phyloP scores from a whole-genome alignment of 2,888 invertebrate genomes.

The Meliscaeva auricollis region DNA sequence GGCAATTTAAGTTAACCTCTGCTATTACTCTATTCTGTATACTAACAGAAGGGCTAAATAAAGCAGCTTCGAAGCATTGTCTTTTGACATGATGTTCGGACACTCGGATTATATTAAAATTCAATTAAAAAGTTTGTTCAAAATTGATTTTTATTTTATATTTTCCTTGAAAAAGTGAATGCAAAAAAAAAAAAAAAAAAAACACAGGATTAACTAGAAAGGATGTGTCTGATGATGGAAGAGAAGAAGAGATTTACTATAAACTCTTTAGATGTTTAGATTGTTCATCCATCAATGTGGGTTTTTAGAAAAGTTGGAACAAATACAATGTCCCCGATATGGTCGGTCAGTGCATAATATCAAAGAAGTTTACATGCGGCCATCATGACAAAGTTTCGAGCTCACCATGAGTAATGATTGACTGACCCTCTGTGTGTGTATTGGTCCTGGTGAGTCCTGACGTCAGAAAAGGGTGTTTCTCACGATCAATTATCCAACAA shows the following conservation, averaged over 20 bases:
- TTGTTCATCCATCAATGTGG: slow-evolving; percentile 33
- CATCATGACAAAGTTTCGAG: slow-evolving; percentile 35
- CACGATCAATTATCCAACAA: slow-evolving; percentile 64
- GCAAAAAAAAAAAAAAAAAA: background rate
- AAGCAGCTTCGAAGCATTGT: slow-evolving; percentile 58
- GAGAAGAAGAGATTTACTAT: background rate
- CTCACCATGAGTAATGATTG: slow-evolving; percentile 40
- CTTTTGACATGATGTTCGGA: slow-evolving; percentile 65
- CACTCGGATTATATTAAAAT: slow-evolving; percentile 61
- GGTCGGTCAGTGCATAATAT: slow-evolving; percentile 11
- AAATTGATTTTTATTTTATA: slow-evolving; percentile 51
- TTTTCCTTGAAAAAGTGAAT: background rate
- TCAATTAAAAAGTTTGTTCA: slow-evolving; percentile 69
- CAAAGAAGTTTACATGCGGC: slow-evolving; percentile 23
- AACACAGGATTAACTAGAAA: background rate
- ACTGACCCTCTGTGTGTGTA: background rate
- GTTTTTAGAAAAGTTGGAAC: background rate
- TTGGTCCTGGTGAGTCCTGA: slow-evolving; percentile 1
- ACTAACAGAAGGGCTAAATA: background rate
- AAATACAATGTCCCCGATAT: slow-evolving; percentile 3
- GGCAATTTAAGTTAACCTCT: slow-evolving; percentile 73
- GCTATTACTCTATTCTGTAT: slow-evolving; percentile 31
- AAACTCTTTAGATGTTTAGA: background rate
- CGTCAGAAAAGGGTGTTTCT: slow-evolving; percentile 48
- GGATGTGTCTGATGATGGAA: background rate